A percentile compares a stretch with the other conserved stretches of the same genome.
These are phyloP conservation scores for Ridgeia piscesae DNA, from an alignment of 1,140 invertebrate genomes.

Conservation along the genomic window DNA sequence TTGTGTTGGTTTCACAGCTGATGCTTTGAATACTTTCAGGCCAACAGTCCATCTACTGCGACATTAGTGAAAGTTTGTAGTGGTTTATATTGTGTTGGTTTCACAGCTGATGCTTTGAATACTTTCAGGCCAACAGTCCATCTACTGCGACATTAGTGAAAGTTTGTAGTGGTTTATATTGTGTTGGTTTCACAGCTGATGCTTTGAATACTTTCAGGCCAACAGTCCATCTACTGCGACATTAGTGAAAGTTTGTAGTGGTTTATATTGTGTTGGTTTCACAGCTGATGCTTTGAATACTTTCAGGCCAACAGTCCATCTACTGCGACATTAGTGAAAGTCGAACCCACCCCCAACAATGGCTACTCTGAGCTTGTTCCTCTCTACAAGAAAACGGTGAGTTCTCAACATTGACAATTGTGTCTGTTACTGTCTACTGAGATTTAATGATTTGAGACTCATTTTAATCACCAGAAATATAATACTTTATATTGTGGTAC, in stretches of 20 bases:
- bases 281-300: not conserved
- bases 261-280: not conserved
- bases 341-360: slow-evolving; percentile 95
- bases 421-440: no score
- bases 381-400: slow-evolving; percentile 64
- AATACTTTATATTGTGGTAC: slow-evolving; percentile 4
- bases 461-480: no score
- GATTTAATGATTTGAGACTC: no score
- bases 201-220: slow-evolving; percentile 62
- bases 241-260: slow-evolving; percentile 61
- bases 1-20: not conserved
- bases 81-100: not conserved
- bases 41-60: slow-evolving; percentile 73
- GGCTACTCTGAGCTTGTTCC: slow-evolving; percentile 91
- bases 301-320: slow-evolving; percentile 73
- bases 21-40: slow-evolving; percentile 61
- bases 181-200: not conserved
- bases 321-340: slow-evolving; percentile 83
- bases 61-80: slow-evolving; percentile 90
- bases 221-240: slow-evolving; percentile 74
- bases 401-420: not conserved
- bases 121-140: slow-evolving; percentile 71
- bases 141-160: slow-evolving; percentile 80
- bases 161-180: slow-evolving; percentile 68
- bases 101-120: not conserved